Percentiles rank a stretch among this genome's conserved stretches.
phyloP scores from a whole-genome alignment of 2,888 invertebrate genomes.

The Eutolmus rufibarbis region DNA sequence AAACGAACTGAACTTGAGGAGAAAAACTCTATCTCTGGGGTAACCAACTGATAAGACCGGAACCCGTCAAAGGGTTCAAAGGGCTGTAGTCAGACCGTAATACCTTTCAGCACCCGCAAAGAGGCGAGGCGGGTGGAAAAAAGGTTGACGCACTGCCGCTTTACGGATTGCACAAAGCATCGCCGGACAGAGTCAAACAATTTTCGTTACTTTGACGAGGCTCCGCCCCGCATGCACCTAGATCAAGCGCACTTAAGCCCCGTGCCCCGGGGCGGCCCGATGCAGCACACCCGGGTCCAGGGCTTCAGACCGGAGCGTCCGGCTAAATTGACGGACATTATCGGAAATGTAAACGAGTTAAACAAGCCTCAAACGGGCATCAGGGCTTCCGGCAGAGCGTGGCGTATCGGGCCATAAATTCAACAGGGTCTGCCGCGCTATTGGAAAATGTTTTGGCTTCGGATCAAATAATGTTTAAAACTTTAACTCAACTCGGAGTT shows the following conservation, averaged over 20 bases:
- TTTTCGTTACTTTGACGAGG: background rate
- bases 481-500: conserved; percentile 35
- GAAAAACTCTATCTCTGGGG: background rate
- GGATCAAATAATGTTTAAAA: conserved; percentile 40
- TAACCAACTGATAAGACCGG: background rate
- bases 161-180: background rate
- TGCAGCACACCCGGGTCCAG: background rate
- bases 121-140: background rate
- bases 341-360: conserved; percentile 40
- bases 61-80: background rate
- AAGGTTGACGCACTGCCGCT: background rate
- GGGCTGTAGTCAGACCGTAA: background rate
- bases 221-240: background rate
- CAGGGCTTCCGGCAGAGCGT: conserved; percentile 15
- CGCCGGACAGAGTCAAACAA: background rate
- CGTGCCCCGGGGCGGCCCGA: background rate
- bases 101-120: background rate
- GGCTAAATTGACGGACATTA: conserved; percentile 36
- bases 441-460: conserved; percentile 40
- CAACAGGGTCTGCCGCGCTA: conserved; percentile 30
- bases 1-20: background rate
- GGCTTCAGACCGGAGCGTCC: background rate
- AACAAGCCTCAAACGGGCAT: conserved; percentile 39
- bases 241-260: background rate
- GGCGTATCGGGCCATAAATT: conserved; percentile 37